A percentile compares a stretch with the other conserved stretches of the same genome.
Evolutionary conservation across 2,888 invertebrate species (phyloP).

Genomic region (Tridacna crocea): DNA sequence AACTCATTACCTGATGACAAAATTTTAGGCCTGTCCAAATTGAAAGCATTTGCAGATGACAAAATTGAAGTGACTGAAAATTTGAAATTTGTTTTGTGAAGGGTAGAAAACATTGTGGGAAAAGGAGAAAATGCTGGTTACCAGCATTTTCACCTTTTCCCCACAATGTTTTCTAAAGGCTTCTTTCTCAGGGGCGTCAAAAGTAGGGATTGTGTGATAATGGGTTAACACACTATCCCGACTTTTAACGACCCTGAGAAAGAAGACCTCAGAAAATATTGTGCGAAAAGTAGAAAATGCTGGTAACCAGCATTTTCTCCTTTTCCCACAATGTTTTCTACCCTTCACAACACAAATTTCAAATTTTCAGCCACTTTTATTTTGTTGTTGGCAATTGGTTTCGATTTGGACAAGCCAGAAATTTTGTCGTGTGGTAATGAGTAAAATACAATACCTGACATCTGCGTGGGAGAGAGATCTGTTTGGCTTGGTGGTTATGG

Average conservation of each 20-base stretch:
- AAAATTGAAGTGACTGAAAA: background rate
- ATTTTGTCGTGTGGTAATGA: too few relatives aligned
- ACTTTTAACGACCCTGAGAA: too few relatives aligned
- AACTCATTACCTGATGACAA: background rate
- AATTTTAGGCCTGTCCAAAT: background rate
- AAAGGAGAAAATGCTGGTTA: constrained; percentile 4
- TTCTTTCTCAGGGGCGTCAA: background rate
- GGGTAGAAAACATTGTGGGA: constrained; percentile 2
- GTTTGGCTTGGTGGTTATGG: too few relatives aligned
- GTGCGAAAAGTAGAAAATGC: background rate
- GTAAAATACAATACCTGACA: too few relatives aligned
- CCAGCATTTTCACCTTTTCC: constrained; percentile 4
- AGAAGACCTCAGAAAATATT: background rate
- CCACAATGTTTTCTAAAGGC: background rate
- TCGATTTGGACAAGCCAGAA: too few relatives aligned
- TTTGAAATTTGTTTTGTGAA: background rate
- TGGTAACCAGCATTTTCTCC: background rate
- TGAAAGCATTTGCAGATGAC: background rate
- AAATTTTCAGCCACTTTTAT: too few relatives aligned
- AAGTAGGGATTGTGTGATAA: background rate
- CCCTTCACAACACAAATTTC: too few relatives aligned
- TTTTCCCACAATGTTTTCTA: too few relatives aligned
- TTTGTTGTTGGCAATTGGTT: too few relatives aligned
- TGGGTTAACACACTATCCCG: background rate
- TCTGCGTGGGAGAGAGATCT: too few relatives aligned